Percentiles rank a stretch among this genome's conserved stretches.
These are phyloP conservation scores for Sciurus carolinensis DNA, from an alignment of 2,797 vertebrate genomes.

Conservation along the genomic window DNA sequence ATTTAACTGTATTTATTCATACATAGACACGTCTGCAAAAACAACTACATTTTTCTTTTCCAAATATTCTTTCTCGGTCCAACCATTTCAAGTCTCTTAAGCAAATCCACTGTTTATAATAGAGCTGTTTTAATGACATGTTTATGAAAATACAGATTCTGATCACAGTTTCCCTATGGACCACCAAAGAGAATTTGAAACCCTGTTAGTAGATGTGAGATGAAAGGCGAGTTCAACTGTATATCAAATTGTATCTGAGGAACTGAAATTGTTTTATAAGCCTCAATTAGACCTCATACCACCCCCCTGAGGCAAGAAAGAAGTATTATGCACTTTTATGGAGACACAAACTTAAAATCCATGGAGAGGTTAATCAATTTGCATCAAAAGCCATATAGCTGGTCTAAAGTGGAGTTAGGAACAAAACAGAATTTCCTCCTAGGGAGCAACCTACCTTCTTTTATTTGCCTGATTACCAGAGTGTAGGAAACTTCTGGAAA, in stretches of 20 bases:
- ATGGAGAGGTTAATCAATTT: conserved; percentile 82
- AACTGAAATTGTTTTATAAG: conserved; percentile 75
- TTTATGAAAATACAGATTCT: conserved; percentile 69
- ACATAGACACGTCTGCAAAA: conserved; percentile 39
- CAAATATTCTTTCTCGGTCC: conserved; percentile 50
- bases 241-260: conserved; percentile 66
- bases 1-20: conserved; percentile 59
- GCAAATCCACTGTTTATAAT: conserved; percentile 60
- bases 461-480: conserved; percentile 77
- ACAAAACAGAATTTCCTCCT: conserved; percentile 79
- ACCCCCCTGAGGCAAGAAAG: conserved; percentile 78
- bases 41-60: conserved; percentile 68
- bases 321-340: conserved; percentile 72
- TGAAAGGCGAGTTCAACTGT: conserved; percentile 66
- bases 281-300: conserved; percentile 82
- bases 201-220: conserved; percentile 41
- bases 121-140: conserved; percentile 25
- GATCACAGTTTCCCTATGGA: conserved; percentile 49
- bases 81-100: conserved; percentile 44
- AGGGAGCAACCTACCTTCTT: conserved; percentile 79
- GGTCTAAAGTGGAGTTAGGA: neutral
- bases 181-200: conserved; percentile 61
- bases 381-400: conserved; percentile 60
- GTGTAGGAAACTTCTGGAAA: conserved; percentile 67
- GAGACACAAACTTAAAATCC: conserved; percentile 75